phyloP scores from a whole-genome alignment of 2,888 invertebrate genomes.

The Cryptophagus acutangulus region DNA sequence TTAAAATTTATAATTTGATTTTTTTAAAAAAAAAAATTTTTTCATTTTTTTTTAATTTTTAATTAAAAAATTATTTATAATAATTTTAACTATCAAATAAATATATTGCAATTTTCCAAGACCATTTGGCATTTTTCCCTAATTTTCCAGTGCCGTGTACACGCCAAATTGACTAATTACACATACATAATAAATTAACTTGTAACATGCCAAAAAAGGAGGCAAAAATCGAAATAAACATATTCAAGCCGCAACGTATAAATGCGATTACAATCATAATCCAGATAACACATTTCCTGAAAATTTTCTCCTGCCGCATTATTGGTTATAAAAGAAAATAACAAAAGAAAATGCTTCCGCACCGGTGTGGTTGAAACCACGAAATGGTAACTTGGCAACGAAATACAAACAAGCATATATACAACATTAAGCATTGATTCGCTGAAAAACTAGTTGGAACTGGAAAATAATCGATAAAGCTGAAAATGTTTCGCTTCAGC shows the following conservation, averaged over 20 bases:
- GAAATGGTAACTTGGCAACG: slow-evolving; percentile 39
- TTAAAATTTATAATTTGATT: too few relatives aligned
- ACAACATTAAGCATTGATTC: slow-evolving; percentile 45
- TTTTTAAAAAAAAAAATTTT: too few relatives aligned
- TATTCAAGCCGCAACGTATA: slow-evolving; percentile 27
- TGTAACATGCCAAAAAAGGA: too few relatives aligned
- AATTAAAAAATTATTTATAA: too few relatives aligned
- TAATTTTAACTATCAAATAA: too few relatives aligned
- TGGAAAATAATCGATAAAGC: slow-evolving; percentile 43
- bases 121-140: too few relatives aligned
- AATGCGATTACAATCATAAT: slow-evolving; percentile 27
- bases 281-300: slow-evolving; percentile 34
- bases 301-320: slow-evolving; percentile 38
- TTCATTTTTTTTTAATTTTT: too few relatives aligned
- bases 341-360: slow-evolving; percentile 40
- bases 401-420: slow-evolving; percentile 46
- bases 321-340: slow-evolving; percentile 38
- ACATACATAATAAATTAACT: too few relatives aligned
- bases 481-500: slow-evolving; percentile 26
- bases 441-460: slow-evolving; percentile 40
- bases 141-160: too few relatives aligned
- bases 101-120: too few relatives aligned
- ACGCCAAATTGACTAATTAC: too few relatives aligned
- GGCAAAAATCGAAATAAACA: too few relatives aligned
- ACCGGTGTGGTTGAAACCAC: slow-evolving; percentile 36